phyloP scores from a whole-genome alignment of 2,113 vertebrate species.

The Perca flavescens region DNA sequence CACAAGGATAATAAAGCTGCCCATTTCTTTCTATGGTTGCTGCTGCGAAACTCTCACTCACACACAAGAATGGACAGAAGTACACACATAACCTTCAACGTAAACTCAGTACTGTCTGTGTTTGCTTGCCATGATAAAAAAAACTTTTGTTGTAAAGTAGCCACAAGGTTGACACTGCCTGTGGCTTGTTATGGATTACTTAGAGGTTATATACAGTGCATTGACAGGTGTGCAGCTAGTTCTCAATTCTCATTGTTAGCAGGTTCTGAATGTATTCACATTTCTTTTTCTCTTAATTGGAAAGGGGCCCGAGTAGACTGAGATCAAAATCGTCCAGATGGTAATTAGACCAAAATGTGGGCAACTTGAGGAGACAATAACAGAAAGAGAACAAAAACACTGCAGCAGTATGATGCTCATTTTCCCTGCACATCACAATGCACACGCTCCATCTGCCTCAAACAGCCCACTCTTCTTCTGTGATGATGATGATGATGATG shows the following conservation, averaged over 20 bases:
- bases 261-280: not conserved
- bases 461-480: no score
- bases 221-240: not conserved
- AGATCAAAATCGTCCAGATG: not conserved
- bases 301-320: not conserved
- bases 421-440: not conserved
- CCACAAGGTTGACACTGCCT: not conserved
- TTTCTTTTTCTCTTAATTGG: not conserved
- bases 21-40: conserved; percentile 9
- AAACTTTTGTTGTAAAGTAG: not conserved
- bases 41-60: not conserved
- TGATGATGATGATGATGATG: no score
- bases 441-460: not conserved
- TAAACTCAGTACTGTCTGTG: not conserved
- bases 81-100: not conserved
- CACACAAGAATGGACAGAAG: not conserved
- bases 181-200: not conserved
- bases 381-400: not conserved
- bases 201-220: no score
- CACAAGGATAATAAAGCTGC: not conserved
- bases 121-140: conserved; percentile 14
- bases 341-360: not conserved
- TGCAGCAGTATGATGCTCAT: not conserved
- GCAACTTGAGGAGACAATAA: not conserved
- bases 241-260: not conserved